Evolutionary conservation across 2,888 invertebrate species (phyloP), one percentile per base, ranked within the genome.

Genomic region (Fabriciana adippe): DNA sequence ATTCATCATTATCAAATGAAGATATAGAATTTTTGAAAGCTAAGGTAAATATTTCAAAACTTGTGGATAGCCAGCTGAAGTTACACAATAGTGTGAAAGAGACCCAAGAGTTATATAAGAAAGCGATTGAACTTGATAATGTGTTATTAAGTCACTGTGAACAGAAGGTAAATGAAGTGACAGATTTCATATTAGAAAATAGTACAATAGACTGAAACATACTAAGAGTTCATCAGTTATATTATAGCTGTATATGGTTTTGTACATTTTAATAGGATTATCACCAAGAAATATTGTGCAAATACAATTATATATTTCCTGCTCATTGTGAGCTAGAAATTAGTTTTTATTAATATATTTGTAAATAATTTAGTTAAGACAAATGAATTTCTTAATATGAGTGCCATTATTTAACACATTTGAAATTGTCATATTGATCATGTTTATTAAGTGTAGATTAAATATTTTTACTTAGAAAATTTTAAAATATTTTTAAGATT

Each of bases 1-100:
- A 90, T 70, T 79, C 88, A 16, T 80, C 83, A 51, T 74, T 92
- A 66, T 80, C 88, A 75, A 86, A 86, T 74, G 91, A 92, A 76
- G 92, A 93, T 66, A 91, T 90, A 61, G 86, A 89, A 73, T 92
- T 88, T 73, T 72, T 92, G 3, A 90, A 89, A 76, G 84, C 78
- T 18, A 89, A 90, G 77, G 84, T 87, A 0, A 89, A 88, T 68
- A 79, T 89, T 72, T 77, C 84, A 4, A 87, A 88, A 76, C 78
- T 92, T 3, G 74, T 86, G 41, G 88, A 88, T n/a, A 81, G 79
- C 66, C 89, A 90, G 68, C 75, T 80, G 55, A 84, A 86, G 57
- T 76, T 92, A 2, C 89, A 89, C 70, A 82, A 86, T 69, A 82
- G 85, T 18, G 77, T 90, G 0, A 81, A 83, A 68, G 75, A 83